Evolutionary conservation across 2,888 invertebrate genomes (phyloP).

Genomic region (Leptarthrus brevirostris): DNA sequence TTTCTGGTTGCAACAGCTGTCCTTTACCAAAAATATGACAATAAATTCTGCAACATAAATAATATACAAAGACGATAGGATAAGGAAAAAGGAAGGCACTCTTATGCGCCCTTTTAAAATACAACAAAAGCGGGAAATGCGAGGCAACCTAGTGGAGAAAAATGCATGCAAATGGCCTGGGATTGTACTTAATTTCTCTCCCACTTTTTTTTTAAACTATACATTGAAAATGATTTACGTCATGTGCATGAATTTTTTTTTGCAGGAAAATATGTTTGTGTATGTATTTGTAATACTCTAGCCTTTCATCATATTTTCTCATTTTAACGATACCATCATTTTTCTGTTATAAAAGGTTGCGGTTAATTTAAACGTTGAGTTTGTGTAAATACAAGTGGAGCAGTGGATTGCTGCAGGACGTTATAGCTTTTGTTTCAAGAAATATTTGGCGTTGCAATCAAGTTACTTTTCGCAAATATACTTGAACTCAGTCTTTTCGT

Average conservation of each 20-base stretch:
- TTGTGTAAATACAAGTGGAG: conserved; percentile 28
- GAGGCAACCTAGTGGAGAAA: conserved; percentile 1
- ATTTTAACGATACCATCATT: conserved; percentile 38
- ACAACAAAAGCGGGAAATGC: neutral
- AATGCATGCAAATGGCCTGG: conserved; percentile 46
- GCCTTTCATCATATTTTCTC: conserved; percentile 36
- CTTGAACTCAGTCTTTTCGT: too few species aligned
- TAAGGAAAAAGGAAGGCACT: conserved; percentile 24
- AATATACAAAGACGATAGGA: conserved; percentile 23
- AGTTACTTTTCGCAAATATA: neutral
- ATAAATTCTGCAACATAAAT: conserved; percentile 45
- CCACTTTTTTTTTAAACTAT: conserved; percentile 3
- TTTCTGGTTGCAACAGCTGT: conserved; percentile 44
- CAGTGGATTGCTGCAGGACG: neutral
- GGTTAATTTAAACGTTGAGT: conserved; percentile 37
- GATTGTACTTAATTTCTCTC: conserved; percentile 18
- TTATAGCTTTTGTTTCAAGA: neutral
- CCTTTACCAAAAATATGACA: conserved; percentile 45
- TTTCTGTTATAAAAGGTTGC: conserved; percentile 26
- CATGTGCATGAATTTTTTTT: conserved; percentile 42
- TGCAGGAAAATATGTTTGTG: neutral
- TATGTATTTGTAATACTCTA: too few species aligned
- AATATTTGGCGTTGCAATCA: too few species aligned
- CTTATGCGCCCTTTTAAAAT: neutral
- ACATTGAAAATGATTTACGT: conserved; percentile 45